phyloP scores from a whole-genome alignment of 2,113 vertebrate species.

The Felis catus region F.catus_Fca126_mat1.0 CM031421.1:64652001-64652500 shows the following conservation, averaged over 20 bases:
- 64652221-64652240: not conserved
- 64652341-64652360: not conserved
- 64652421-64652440: not conserved
- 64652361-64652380: slow-evolving; percentile 11
- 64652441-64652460: not conserved
- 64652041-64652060: not conserved
- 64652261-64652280: not conserved
- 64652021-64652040: not conserved
- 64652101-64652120: not conserved
- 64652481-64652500: not conserved
- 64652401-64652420: not conserved
- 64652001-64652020: not conserved
- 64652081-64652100: not conserved
- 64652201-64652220: not conserved
- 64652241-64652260: not conserved
- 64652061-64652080: not conserved
- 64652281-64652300: not conserved
- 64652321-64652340: not conserved
- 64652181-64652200: not conserved
- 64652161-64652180: not conserved
- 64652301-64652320: not conserved
- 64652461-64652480: not conserved
- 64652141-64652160: not conserved
- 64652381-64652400: not conserved
- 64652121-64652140: not conserved